Percentiles rank a stretch among this genome's conserved stretches.
Conservation (phyloP, 2,797 vertebrate genomes). For the Cynopterus sphinx region DNA sequence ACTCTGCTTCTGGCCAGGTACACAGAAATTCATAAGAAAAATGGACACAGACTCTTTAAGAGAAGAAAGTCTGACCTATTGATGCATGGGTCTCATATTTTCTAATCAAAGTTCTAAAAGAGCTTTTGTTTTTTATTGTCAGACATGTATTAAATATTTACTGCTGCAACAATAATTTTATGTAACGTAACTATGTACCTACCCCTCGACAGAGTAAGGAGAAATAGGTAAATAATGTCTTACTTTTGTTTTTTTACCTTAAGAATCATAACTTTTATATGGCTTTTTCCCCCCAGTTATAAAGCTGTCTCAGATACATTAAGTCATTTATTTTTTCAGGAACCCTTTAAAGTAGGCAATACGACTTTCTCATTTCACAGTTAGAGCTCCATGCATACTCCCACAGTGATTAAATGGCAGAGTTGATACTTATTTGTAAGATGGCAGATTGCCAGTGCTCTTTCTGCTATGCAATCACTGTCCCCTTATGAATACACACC, state of each 20-base stretch:
- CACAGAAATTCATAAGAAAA: neutral
- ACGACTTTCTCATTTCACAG: neutral
- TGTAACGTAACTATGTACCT: neutral
- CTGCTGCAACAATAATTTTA: neutral
- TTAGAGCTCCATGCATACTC: rapidly evolving
- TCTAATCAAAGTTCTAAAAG: neutral
- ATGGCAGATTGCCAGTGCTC: neutral
- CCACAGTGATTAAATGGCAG: neutral
- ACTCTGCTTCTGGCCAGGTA: neutral
- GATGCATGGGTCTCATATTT: neutral
- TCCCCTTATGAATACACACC: neutral
- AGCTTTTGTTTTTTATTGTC: neutral
- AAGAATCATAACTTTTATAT: neutral
- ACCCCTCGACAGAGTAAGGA: neutral
- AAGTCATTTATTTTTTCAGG: neutral
- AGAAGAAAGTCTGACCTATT: neutral
- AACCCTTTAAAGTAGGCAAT: neutral
- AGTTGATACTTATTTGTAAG: neutral
- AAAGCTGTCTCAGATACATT: neutral
- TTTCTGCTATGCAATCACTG: neutral
- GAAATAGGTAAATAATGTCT: neutral
- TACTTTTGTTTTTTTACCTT: neutral
- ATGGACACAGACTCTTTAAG: neutral
- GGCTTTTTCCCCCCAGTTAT: neutral
- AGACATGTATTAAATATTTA: neutral